Conservation (phyloP, 2,888 invertebrate genomes). For the Watsonalla binaria region DNA sequence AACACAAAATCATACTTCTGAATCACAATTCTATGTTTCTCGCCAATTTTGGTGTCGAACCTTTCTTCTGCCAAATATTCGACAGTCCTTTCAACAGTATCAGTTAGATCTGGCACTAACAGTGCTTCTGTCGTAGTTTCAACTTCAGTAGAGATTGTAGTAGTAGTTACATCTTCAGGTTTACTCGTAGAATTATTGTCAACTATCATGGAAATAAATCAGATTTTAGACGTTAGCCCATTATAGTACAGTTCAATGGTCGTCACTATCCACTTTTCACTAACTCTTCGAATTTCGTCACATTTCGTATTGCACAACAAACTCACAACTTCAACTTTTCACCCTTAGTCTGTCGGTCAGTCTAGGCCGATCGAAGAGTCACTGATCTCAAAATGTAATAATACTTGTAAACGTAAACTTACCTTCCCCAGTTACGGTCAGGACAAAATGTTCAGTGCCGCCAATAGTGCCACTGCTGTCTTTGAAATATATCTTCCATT, state of each 20-base stretch:
- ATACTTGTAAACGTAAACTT: background rate
- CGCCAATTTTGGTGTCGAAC: conserved; percentile 20
- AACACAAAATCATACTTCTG: conserved; percentile 7
- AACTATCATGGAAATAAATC: too few species aligned
- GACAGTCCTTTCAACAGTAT: conserved; percentile 25
- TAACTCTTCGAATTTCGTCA: too few species aligned
- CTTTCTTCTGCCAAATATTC: conserved; percentile 9
- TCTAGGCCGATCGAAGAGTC: too few species aligned
- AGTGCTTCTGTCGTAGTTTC: background rate
- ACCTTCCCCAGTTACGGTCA: background rate
- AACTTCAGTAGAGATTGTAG: background rate
- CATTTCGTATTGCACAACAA: too few species aligned
- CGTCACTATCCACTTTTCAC: too few species aligned
- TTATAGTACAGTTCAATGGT: too few species aligned
- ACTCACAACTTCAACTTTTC: too few species aligned
- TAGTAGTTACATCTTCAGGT: background rate
- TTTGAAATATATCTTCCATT: background rate
- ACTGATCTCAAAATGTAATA: too few species aligned
- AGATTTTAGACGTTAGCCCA: too few species aligned
- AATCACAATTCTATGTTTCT: conserved; percentile 29
- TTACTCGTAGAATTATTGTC: background rate
- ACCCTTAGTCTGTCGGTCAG: too few species aligned
- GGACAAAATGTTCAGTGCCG: background rate
- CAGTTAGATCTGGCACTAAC: conserved; percentile 9
- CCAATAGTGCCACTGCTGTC: background rate